Evolutionary conservation across 2,113 vertebrate genomes (phyloP).

Genomic region (Oreochromis tanganicae): DNA sequence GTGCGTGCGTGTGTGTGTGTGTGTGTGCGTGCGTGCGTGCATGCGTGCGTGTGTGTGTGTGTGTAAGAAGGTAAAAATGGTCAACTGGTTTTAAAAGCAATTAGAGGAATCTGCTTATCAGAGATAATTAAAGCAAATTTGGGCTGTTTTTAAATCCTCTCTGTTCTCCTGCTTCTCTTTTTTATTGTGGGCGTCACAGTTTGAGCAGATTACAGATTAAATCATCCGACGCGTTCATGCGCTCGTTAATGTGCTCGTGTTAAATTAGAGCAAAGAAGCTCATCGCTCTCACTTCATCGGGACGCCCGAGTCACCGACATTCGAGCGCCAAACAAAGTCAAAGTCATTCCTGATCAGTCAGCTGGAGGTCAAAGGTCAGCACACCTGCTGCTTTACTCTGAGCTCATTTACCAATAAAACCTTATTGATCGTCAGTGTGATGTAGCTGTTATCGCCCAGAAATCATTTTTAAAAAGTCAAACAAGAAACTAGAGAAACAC

Average conservation of each 20-base stretch:
- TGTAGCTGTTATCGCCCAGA: neutral
- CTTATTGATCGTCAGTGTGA: neutral
- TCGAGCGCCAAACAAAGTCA: neutral
- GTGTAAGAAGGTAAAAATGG: slow-evolving; percentile 2
- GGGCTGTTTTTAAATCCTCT: neutral
- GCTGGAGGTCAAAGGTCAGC: neutral
- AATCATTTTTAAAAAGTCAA: neutral
- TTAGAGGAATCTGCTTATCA: slow-evolving; percentile 10
- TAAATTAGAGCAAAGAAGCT: neutral
- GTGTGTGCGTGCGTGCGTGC: neutral
- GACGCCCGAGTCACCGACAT: neutral
- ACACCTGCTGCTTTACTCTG: neutral
- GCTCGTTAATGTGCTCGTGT: neutral
- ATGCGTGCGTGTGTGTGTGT: neutral
- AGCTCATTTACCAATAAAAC: neutral
- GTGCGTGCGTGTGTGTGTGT: neutral
- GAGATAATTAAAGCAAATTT: slow-evolving; percentile 15
- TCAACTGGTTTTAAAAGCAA: slow-evolving; percentile 10
- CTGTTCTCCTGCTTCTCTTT: neutral
- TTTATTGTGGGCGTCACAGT: neutral
- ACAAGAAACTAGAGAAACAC: neutral
- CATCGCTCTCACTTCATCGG: neutral
- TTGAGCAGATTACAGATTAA: neutral
- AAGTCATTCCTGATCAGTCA: neutral
- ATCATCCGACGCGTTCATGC: neutral